Evolutionary conservation across 2,113 vertebrate species (phyloP).

Genomic region (Trematomus loennbergii): DNA sequence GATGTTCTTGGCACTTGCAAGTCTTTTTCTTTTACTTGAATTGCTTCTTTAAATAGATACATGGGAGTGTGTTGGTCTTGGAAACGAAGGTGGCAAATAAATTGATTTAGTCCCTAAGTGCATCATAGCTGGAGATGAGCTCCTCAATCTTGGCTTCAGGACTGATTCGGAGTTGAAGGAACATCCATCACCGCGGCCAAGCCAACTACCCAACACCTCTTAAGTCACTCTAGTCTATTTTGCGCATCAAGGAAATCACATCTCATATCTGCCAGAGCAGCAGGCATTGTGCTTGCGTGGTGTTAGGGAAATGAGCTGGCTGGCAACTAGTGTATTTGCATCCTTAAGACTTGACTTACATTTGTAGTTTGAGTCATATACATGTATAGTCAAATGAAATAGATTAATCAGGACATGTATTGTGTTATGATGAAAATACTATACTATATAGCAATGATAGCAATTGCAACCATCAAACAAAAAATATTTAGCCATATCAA

Average conservation of each 20-base stretch:
- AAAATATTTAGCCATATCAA: no score
- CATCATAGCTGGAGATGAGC: conserved; percentile 36
- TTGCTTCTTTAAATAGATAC: conserved; percentile 72
- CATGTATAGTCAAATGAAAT: conserved; percentile 7
- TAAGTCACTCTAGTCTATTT: conserved; percentile 24
- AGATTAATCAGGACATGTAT: background rate
- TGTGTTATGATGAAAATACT: no score
- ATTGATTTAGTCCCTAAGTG: conserved; percentile 60
- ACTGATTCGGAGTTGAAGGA: conserved; percentile 49
- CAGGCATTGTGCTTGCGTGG: background rate
- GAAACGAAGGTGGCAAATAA: conserved; percentile 15
- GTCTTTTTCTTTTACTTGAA: conserved; percentile 78
- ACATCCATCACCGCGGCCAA: conserved; percentile 52
- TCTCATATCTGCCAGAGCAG: conserved; percentile 31
- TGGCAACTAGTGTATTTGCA: conserved; percentile 24
- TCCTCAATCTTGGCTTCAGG: conserved; percentile 56
- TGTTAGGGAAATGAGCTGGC: conserved; percentile 45
- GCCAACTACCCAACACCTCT: conserved; percentile 28
- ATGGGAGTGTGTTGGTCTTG: conserved; percentile 22
- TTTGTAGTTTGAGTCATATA: background rate
- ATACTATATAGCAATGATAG: no score
- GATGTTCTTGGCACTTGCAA: conserved; percentile 63
- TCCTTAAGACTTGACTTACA: background rate
- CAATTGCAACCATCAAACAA: no score
- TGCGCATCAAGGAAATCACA: conserved; percentile 57